A percentile compares a stretch with the other conserved stretches of the same genome.
phyloP scores from a whole-genome alignment of 2,888 invertebrate genomes.

The Hyalella azteca region DNA sequence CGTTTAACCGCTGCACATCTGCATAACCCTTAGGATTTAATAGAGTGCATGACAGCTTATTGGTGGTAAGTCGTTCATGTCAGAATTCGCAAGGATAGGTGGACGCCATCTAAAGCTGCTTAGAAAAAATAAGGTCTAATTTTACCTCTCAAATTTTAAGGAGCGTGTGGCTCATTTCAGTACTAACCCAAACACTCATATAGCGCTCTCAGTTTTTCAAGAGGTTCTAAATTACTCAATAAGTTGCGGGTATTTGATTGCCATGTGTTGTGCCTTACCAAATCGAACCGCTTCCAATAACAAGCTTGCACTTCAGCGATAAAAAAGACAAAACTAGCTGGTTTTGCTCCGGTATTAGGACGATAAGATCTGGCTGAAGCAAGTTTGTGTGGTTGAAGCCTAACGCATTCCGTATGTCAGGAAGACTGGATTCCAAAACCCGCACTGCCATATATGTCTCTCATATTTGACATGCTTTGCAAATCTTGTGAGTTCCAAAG shows the following conservation, averaged over 20 bases:
- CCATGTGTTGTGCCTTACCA: not conserved
- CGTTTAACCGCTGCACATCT: too few relatives aligned
- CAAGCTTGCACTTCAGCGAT: not conserved
- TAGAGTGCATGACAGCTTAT: too few relatives aligned
- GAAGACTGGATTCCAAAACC: not conserved
- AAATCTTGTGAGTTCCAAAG: not conserved
- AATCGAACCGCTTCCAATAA: not conserved
- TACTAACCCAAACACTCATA: too few relatives aligned
- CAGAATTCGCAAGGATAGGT: too few relatives aligned
- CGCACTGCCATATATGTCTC: not conserved
- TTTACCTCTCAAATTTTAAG: too few relatives aligned
- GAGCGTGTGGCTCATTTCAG: too few relatives aligned
- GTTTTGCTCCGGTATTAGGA: slow-evolving; percentile 5
- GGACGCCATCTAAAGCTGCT: too few relatives aligned
- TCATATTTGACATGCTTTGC: slow-evolving; percentile 10
- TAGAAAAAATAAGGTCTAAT: too few relatives aligned
- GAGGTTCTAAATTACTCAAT: not conserved
- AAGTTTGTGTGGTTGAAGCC: not conserved
- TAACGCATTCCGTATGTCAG: slow-evolving; percentile 6
- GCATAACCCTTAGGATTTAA: too few relatives aligned
- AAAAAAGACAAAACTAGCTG: not conserved
- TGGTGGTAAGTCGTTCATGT: too few relatives aligned
- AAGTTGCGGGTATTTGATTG: not conserved
- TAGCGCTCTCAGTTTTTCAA: too few relatives aligned
- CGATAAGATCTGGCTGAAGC: slow-evolving; percentile 5